Evolutionary conservation across 2,888 invertebrate genomes (phyloP).

Genomic region (Watsonalla cultraria): DNA sequence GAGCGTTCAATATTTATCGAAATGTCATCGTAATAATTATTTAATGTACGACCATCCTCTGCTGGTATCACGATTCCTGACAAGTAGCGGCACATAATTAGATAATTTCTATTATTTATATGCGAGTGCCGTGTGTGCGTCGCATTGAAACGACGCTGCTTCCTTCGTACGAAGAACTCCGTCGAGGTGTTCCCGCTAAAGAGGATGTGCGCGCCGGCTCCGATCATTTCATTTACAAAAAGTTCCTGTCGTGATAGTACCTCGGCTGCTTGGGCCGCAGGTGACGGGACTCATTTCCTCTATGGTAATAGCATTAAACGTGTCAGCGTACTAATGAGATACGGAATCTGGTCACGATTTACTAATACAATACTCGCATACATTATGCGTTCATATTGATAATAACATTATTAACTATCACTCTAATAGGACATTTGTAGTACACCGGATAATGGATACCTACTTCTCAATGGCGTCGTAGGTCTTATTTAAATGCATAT

Average conservation of each 20-base stretch:
- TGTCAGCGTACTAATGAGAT: slow-evolving; percentile 64
- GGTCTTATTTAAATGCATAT: too few relatives aligned
- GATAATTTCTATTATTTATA: slow-evolving; percentile 78
- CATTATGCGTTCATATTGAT: slow-evolving; percentile 10
- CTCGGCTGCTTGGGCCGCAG: slow-evolving; percentile 53
- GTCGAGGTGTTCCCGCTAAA: slow-evolving; percentile 57
- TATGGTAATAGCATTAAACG: slow-evolving; percentile 57
- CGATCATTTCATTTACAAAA: slow-evolving; percentile 62
- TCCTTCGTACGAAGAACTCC: slow-evolving; percentile 67
- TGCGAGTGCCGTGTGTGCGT: slow-evolving; percentile 55
- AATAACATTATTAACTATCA: slow-evolving; percentile 9
- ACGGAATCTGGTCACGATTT: slow-evolving; percentile 44
- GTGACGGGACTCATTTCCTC: slow-evolving; percentile 52
- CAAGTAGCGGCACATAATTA: slow-evolving; percentile 67
- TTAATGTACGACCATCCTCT: slow-evolving; percentile 36
- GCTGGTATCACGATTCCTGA: slow-evolving; percentile 59
- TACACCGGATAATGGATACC: slow-evolving; percentile 7
- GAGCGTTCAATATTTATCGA: slow-evolving; percentile 57
- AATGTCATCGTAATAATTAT: slow-evolving; percentile 58
- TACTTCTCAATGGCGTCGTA: slow-evolving; percentile 6
- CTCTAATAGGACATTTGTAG: slow-evolving; percentile 14
- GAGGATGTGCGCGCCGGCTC: slow-evolving; percentile 61
- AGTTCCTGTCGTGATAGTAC: slow-evolving; percentile 51
- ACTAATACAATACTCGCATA: slow-evolving; percentile 27
- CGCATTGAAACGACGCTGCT: slow-evolving; percentile 58